Evolutionary conservation across 2,888 invertebrate species (phyloP).

Genomic region (Elaeidobius kamerunicus): DNA sequence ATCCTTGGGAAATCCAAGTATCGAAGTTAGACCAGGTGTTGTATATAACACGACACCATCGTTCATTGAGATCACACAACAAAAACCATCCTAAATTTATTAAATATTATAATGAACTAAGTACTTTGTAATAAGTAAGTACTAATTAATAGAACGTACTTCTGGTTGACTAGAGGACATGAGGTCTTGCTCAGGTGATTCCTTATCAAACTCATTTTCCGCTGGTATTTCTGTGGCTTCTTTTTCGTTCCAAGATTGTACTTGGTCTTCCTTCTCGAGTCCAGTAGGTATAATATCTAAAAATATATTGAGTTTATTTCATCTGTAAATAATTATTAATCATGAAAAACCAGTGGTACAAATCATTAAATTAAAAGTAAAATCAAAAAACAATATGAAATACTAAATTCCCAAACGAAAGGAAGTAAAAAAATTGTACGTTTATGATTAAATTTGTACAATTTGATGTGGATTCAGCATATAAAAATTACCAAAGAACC

Average conservation of each 20-base stretch:
- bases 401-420: too few species aligned
- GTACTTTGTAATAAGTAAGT: not conserved
- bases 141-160: constrained; percentile 29
- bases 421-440: too few species aligned
- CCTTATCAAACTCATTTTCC: constrained; percentile 20
- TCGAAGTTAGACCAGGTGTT: constrained; percentile 63
- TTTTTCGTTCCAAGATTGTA: constrained; percentile 5
- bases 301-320: not conserved
- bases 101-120: constrained; percentile 7
- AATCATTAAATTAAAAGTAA: too few species aligned
- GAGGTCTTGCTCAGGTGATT: constrained; percentile 32
- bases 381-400: too few species aligned
- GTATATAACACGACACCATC: constrained; percentile 79
- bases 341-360: too few species aligned
- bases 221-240: constrained; percentile 11
- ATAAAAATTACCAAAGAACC: too few species aligned
- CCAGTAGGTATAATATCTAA: not conserved
- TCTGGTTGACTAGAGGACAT: constrained; percentile 37
- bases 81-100: constrained; percentile 65
- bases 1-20: constrained; percentile 75
- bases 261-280: constrained; percentile 9
- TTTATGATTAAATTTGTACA: too few species aligned
- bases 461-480: too few species aligned
- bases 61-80: constrained; percentile 77
- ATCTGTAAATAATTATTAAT: not conserved